Conservation (phyloP, 2,113 vertebrate genomes). For the Corythoichthys haematopterus region DNA sequence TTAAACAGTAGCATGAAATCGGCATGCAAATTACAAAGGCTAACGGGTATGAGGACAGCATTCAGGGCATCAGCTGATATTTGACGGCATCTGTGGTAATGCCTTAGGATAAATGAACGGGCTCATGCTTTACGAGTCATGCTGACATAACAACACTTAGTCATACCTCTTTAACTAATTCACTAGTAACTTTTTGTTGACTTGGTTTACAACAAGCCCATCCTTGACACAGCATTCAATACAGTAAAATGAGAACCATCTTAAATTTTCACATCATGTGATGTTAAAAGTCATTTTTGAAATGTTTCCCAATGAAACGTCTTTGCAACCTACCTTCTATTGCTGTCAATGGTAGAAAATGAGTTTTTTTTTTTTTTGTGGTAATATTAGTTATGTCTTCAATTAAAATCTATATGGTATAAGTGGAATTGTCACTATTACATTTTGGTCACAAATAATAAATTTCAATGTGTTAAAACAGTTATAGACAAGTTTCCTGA, state of each 20-base stretch:
- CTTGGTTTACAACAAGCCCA: not conserved
- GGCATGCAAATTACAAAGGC: constrained; percentile 1
- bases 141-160: constrained; percentile 3
- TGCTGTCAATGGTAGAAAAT: too few species aligned
- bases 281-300: too few species aligned
- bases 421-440: not conserved
- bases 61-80: constrained; percentile 37
- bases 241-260: not conserved
- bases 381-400: not conserved
- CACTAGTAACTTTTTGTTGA: not conserved
- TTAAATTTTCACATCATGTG: too few species aligned
- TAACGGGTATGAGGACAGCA: constrained; percentile 1
- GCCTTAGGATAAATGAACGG: constrained; percentile 20
- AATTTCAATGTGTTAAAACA: too few species aligned
- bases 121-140: constrained; percentile 10
- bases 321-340: not conserved
- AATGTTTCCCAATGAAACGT: not conserved
- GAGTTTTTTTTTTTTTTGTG: too few species aligned
- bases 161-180: constrained; percentile 1
- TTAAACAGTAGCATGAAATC: constrained; percentile 8
- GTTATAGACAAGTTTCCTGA: too few species aligned
- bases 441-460: not conserved
- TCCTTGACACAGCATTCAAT: not conserved
- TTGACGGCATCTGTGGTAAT: constrained; percentile 19
- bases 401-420: not conserved